Base-by-base conservation (phyloP, 2,113 vertebrate genomes). In the Peromyscus californicus region DNA sequence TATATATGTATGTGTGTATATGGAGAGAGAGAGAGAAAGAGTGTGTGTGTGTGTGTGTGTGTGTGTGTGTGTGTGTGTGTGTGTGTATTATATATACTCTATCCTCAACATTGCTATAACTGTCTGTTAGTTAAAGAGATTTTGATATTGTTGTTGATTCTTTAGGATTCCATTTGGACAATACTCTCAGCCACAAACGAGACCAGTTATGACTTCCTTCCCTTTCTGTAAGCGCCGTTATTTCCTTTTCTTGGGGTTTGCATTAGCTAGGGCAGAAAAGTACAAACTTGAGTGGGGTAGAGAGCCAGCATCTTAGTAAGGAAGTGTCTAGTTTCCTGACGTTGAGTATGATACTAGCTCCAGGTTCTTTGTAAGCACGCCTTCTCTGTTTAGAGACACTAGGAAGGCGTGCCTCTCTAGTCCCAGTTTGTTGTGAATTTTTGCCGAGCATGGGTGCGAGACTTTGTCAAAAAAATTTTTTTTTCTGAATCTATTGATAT, bases 101-200 rank as follows among this genome's bases (percentile, higher is more conserved):
- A 85, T 93, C 31, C 51, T 74, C 8, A 83, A 87, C 16, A 42
- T 95, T 93, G 33, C 65, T 31, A 89, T 45, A 80, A 75, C 72
- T n/a, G 33, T 45, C 63, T 72, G 85, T 13, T 48, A 91, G 67
- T 95, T 95, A 8, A 42, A 93, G 63, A 29, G 79, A 63, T 88
- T 89, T 67, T 76, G 57, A 67, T 90, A 9, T 48, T 83, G 48
- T 17, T 65, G 4, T 79, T 39, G 12, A 89, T 89, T 89, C 39
- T 80, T 93, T 70, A 42, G 48, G 29, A 91, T 97, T 92, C 59
- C 70, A 63, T 39, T 90, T 29, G 67, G 29, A 93, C 10, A 80
- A 67, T 57, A 13, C 91, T 67, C 54, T 84, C 54, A n/a, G 19
- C 9, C 63, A 26, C 61, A 51, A 78, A 93, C n/a, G 54, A 86